Base-by-base conservation (phyloP, 2,113 vertebrate species). In the Tylochromis polylepis region DNA sequence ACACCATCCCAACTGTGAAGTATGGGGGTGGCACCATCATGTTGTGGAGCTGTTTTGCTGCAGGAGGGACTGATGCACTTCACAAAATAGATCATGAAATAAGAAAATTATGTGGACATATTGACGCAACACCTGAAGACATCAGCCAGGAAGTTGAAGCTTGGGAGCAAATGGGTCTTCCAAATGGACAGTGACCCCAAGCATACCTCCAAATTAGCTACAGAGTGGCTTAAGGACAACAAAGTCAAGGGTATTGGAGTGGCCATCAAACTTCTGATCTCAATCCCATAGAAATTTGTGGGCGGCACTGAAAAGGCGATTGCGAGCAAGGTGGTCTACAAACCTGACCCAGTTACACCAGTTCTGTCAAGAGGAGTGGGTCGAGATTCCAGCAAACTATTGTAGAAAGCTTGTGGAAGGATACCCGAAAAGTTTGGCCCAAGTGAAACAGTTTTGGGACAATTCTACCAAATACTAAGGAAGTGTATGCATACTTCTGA, bases 321-420 rank as follows among this genome's bases (percentile, higher is more conserved):
- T 31, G 29, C 29, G 29, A 31, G 29, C 57, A 59, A 59, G 27
- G 11, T 10, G 58, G 58, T 29, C 58, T 10, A 60, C 1, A 60
- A 60, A 59, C 29, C 58, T 34, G 58, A 60, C 16, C 58, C 58
- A 60, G 58, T 60, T 60, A 60, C 16, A 60, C 16, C 58, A 34
- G 58, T 20, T 60, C 58, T 34, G 29, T 60, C 5, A 2, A 31
- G 27, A 31, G 58, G 27, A 60, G 16, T 34, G 29, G 29, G 58
- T 29, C 58, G 0, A 60, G 29, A 62, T 62, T 9, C 29, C 59
- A 62, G 59, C 16, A 62, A 34, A 62, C 59, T 36, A 31, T 18
- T 62, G 59, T 0, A 0, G 31, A 62, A 62, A 34, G 9, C 59
- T 20, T 62, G 59, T 20, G 10, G 59, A 62, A 0, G 59, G 29